Conservation (phyloP, 2,797 vertebrate species). For the Microcaecilia unicolor region DNA sequence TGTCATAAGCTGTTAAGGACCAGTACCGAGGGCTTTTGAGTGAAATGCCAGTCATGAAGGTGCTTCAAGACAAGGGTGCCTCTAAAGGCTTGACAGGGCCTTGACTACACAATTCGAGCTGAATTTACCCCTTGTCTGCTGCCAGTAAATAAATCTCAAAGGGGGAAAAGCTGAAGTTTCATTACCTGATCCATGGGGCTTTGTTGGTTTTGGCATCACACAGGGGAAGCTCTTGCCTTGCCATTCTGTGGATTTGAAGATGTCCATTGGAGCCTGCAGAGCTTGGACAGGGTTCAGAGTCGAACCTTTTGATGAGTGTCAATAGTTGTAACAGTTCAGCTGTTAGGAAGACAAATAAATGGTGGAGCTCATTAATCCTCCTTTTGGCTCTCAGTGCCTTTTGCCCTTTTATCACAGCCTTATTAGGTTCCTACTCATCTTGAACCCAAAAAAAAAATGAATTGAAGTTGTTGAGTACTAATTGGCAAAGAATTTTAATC, state of each 20-base stretch:
- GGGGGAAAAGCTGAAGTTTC: slow-evolving; percentile 56
- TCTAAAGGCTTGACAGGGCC: slow-evolving; percentile 65
- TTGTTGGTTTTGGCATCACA: slow-evolving; percentile 64
- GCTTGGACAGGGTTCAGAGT: slow-evolving; percentile 47
- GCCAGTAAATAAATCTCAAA: slow-evolving; percentile 70
- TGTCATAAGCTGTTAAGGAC: slow-evolving; percentile 74
- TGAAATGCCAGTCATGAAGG: slow-evolving; percentile 69
- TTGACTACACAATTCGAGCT: slow-evolving; percentile 66
- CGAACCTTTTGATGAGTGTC: slow-evolving; percentile 63
- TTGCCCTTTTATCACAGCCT: slow-evolving; percentile 76
- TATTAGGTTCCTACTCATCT: slow-evolving; percentile 78
- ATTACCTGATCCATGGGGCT: slow-evolving; percentile 64
- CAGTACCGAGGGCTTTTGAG: slow-evolving; percentile 61
- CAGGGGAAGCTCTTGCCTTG: slow-evolving; percentile 52
- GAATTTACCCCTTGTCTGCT: slow-evolving; percentile 71
- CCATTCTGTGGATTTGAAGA: slow-evolving; percentile 52
- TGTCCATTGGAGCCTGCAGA: slow-evolving; percentile 62
- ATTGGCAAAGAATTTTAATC: slow-evolving; percentile 74
- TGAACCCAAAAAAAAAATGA: slow-evolving; percentile 53
- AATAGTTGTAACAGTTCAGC: slow-evolving; percentile 77
- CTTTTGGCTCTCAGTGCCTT: slow-evolving; percentile 66
- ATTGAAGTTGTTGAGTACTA: slow-evolving; percentile 69
- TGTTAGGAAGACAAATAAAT: slow-evolving; percentile 73
- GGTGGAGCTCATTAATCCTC: slow-evolving; percentile 73
- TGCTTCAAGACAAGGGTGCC: slow-evolving; percentile 68